phyloP scores from a whole-genome alignment of 2,113 vertebrate species.

The Clupea harengus region DNA sequence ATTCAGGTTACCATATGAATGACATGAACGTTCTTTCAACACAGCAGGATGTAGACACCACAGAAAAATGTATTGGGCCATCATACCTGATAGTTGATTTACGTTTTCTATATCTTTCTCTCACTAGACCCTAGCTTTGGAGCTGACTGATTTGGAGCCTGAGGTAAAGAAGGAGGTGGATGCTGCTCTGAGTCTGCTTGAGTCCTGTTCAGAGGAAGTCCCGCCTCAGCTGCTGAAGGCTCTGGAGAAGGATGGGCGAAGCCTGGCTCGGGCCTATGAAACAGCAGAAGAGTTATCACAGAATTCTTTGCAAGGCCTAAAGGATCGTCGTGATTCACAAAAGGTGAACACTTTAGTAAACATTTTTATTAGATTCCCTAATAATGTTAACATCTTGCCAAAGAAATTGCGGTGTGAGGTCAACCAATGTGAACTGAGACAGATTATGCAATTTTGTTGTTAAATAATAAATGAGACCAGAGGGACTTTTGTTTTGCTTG shows the following conservation, averaged over 20 bases:
- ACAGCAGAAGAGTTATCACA: constrained; percentile 72
- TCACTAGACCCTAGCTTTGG: constrained; percentile 78
- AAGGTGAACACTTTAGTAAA: constrained; percentile 69
- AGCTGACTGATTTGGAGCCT: constrained; percentile 80
- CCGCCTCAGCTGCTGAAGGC: constrained; percentile 86
- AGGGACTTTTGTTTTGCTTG: neutral
- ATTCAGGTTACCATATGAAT: neutral
- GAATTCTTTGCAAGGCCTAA: constrained; percentile 73
- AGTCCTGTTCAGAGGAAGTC: constrained; percentile 75
- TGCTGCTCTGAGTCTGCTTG: constrained; percentile 70
- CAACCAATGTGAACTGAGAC: neutral
- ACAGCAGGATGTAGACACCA: neutral
- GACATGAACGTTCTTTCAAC: too few species aligned
- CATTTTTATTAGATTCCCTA: neutral
- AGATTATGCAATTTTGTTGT: neutral
- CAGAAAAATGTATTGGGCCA: neutral
- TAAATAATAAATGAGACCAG: neutral
- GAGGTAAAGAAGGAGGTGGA: constrained; percentile 77
- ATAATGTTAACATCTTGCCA: neutral
- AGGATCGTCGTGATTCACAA: constrained; percentile 62
- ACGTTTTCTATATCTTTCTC: constrained; percentile 17
- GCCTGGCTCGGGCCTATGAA: constrained; percentile 81
- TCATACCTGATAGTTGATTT: neutral
- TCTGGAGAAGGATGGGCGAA: constrained; percentile 88
- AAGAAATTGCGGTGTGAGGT: neutral